These are phyloP conservation scores for Nanger granti DNA, from an alignment of 2,113 vertebrate genomes.

Conservation along the genomic window DNA sequence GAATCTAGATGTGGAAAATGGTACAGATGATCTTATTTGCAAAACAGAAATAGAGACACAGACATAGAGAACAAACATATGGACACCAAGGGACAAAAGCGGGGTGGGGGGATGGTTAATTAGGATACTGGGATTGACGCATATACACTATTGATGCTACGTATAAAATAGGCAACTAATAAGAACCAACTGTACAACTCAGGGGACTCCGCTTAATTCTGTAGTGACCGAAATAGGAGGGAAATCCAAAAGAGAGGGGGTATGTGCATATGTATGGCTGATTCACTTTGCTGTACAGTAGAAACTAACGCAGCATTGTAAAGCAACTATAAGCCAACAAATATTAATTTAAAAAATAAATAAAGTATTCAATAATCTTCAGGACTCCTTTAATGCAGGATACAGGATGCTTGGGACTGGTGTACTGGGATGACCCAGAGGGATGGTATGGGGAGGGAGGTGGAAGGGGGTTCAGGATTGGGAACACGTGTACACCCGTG, in stretches of 20 bases:
- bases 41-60: background rate
- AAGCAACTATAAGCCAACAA: background rate
- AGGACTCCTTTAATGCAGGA: background rate
- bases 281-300: background rate
- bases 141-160: background rate
- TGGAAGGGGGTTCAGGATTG: too few species aligned
- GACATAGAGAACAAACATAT: background rate
- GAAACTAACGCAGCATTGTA: background rate
- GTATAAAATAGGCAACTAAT: background rate
- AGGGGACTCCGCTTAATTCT: background rate
- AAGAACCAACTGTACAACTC: background rate
- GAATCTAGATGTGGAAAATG: background rate
- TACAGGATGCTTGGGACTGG: too few species aligned
- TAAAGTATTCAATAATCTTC: background rate
- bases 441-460: too few species aligned
- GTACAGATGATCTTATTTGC: background rate
- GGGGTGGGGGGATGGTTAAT: background rate
- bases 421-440: too few species aligned
- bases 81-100: background rate
- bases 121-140: background rate
- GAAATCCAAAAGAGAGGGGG: background rate
- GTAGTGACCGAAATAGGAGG: background rate
- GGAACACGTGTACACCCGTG: too few species aligned
- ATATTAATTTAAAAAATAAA: background rate
- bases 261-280: rapidly evolving